phyloP scores from a whole-genome alignment of 2,888 invertebrate genomes.

The Drosophila fungiperda region DNA sequence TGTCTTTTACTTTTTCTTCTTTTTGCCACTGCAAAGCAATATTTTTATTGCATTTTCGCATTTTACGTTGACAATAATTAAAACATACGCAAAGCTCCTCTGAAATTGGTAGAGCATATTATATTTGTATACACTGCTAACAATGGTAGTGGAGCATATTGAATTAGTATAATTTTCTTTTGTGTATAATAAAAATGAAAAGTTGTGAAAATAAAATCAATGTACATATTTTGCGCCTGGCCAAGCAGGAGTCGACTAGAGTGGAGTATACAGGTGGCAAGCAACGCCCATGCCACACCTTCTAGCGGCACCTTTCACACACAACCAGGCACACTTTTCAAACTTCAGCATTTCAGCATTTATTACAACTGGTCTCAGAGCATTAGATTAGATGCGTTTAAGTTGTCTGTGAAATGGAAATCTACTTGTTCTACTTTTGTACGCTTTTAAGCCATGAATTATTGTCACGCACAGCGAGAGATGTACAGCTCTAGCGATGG shows the following conservation, averaged over 20 bases:
- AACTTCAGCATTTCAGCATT: neutral
- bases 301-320: neutral
- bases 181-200: neutral
- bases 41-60: constrained; percentile 22
- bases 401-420: neutral
- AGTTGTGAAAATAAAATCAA: too few relatives aligned
- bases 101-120: constrained; percentile 61
- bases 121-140: constrained; percentile 7
- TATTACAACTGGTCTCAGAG: neutral
- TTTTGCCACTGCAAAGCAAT: constrained; percentile 1
- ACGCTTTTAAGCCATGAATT: constrained; percentile 57
- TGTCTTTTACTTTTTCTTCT: neutral
- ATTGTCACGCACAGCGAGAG: constrained; percentile 66
- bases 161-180: neutral
- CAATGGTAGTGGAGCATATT: neutral
- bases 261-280: neutral
- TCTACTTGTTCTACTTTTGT: neutral
- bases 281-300: neutral
- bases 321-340: neutral
- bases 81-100: constrained; percentile 57
- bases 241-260: neutral
- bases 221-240: neutral
- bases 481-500: constrained; percentile 17
- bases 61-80: constrained; percentile 58
- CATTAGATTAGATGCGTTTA: neutral